Percentiles rank a stretch among this genome's conserved stretches.
These are phyloP conservation scores for Polia nebulosa DNA, from an alignment of 2,888 invertebrate genomes.

Conservation along the genomic window DNA sequence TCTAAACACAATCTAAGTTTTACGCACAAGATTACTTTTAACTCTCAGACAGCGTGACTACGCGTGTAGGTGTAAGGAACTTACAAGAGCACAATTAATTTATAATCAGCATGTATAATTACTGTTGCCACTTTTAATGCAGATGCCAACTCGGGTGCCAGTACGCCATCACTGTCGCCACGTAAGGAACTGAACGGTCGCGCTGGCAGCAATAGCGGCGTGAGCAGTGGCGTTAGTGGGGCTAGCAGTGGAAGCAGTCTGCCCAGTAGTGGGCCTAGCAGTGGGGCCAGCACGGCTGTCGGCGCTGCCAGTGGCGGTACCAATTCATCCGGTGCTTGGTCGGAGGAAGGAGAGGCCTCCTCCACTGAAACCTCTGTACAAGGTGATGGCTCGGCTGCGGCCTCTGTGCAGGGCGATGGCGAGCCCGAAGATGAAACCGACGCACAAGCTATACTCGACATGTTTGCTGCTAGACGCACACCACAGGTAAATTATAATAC, in stretches of 20 bases:
- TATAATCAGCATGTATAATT: no score
- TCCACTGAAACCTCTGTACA: conserved; percentile 94
- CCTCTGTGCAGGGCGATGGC: conserved; percentile 92
- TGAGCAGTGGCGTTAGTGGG: conserved; percentile 55
- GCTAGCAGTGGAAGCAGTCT: conserved; percentile 82
- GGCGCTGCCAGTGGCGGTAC: conserved; percentile 82
- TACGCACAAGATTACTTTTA: no score
- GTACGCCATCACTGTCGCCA: conserved; percentile 93
- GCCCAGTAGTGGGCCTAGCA: conserved; percentile 79
- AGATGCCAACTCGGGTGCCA: conserved; percentile 88
- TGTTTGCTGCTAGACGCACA: conserved; percentile 94
- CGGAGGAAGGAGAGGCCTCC: conserved; percentile 94
- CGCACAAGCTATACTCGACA: conserved; percentile 93
- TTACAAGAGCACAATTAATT: no score
- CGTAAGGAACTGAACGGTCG: conserved; percentile 92
- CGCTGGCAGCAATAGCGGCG: conserved; percentile 88
- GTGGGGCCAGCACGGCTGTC: conserved; percentile 86
- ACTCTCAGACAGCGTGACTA: no score
- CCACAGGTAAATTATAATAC: conserved; percentile 90
- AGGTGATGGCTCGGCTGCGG: conserved; percentile 94
- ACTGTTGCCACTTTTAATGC: conserved; percentile 38
- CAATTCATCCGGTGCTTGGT: conserved; percentile 93
- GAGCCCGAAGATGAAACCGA: conserved; percentile 92
- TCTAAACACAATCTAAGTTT: no score
- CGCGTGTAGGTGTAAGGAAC: no score